Evolutionary conservation across 2,113 vertebrate species (phyloP).

Genomic region (Corythornis madagascariensis): DNA sequence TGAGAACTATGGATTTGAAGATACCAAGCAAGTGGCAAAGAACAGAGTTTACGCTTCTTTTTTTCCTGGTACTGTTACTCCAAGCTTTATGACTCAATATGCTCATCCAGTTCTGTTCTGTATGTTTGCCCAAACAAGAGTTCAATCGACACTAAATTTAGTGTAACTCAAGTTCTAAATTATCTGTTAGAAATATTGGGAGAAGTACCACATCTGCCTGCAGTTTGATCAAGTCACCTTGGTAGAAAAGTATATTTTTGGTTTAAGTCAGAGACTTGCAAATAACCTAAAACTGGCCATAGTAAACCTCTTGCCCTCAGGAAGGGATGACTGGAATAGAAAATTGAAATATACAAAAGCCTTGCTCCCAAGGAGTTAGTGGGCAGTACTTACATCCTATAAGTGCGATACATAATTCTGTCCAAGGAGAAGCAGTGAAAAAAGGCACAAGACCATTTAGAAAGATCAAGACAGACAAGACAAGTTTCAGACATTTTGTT

Average conservation of each 20-base stretch:
- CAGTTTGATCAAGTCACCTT: background rate
- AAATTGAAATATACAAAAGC: constrained; percentile 67
- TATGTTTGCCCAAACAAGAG: background rate
- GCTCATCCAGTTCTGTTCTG: background rate
- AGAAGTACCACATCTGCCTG: background rate
- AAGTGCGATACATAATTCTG: constrained; percentile 99
- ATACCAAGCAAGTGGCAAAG: background rate
- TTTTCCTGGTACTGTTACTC: background rate
- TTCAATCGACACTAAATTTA: background rate
- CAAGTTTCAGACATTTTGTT: constrained; percentile 74
- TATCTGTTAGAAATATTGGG: no score
- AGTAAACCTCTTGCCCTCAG: constrained; percentile 8
- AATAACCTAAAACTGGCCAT: background rate
- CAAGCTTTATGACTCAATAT: background rate
- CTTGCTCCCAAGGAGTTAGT: constrained; percentile 78
- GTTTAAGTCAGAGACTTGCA: background rate
- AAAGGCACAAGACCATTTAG: constrained; percentile 87
- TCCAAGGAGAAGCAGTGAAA: constrained; percentile 92
- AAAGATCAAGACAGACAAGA: constrained; percentile 80
- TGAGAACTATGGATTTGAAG: background rate
- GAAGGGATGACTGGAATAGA: constrained; percentile 64
- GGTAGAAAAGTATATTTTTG: background rate
- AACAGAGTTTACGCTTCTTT: background rate
- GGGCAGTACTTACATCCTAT: constrained; percentile 99
- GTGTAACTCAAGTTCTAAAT: background rate